A percentile compares a stretch with the other conserved stretches of the same genome.
phyloP scores from a whole-genome alignment of 2,113 vertebrate genomes.

The Ictidomys tridecemlineatus region DNA sequence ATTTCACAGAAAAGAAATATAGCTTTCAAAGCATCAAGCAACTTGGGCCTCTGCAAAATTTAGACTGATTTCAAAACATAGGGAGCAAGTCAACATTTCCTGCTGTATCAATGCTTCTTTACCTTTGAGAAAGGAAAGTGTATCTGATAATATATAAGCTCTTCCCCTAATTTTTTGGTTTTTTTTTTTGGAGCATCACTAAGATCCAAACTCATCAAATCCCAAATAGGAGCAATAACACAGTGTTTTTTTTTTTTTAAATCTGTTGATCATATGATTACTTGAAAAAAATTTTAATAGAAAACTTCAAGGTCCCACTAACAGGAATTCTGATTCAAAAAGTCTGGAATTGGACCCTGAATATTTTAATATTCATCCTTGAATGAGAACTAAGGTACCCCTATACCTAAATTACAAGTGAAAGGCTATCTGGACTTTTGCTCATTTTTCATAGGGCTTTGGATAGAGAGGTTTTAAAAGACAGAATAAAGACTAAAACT shows the following conservation, averaged over 20 bases:
- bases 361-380: constrained; percentile 3
- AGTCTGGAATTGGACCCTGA: not conserved
- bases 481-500: not conserved
- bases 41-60: not conserved
- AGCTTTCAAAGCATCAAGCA: constrained; percentile 3
- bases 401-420: not conserved
- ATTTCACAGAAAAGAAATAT: not conserved
- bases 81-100: not conserved
- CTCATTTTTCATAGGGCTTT: not conserved
- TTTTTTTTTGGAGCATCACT: not conserved
- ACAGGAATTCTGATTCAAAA: not conserved
- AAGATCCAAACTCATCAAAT: not conserved
- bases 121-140: not conserved
- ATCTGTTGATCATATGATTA: not conserved
- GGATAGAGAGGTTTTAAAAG: not conserved
- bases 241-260: too few relatives aligned
- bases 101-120: not conserved
- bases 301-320: not conserved
- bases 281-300: not conserved
- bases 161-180: not conserved
- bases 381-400: not conserved
- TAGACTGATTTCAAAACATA: not conserved
- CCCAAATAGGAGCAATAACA: not conserved
- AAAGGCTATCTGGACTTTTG: not conserved
- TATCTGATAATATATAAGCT: not conserved